phyloP scores from a whole-genome alignment of 2,888 invertebrate genomes.

The Drosophila phalerata region DNA sequence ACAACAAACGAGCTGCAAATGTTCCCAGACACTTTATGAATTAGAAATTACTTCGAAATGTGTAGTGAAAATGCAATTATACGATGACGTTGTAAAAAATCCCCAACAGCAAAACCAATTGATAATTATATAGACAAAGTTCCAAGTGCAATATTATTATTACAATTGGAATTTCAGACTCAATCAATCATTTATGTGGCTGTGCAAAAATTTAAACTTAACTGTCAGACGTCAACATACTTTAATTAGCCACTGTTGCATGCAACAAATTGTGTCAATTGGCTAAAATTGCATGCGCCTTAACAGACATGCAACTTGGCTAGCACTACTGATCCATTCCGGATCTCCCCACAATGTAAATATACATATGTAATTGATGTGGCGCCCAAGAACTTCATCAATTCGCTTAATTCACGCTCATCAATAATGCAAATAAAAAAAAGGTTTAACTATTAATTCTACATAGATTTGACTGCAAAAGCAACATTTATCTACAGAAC shows the following conservation, averaged over 20 bases:
- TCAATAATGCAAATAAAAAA: constrained; percentile 9
- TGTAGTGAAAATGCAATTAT: constrained; percentile 14
- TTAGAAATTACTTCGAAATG: constrained; percentile 44
- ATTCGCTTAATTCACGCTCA: constrained; percentile 19
- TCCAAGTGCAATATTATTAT: neutral
- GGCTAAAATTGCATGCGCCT: constrained; percentile 61
- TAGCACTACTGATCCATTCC: constrained; percentile 25
- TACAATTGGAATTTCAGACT: constrained; percentile 8
- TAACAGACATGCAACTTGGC: constrained; percentile 47
- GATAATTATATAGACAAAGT: constrained; percentile 8
- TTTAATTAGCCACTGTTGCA: constrained; percentile 42
- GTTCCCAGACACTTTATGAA: constrained; percentile 53
- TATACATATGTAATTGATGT: constrained; percentile 33
- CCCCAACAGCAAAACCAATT: neutral
- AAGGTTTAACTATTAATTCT: neutral
- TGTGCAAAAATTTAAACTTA: constrained; percentile 12
- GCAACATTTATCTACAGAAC: neutral
- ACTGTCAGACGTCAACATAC: constrained; percentile 18
- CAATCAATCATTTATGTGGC: constrained; percentile 14
- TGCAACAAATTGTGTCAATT: constrained; percentile 73
- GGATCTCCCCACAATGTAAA: constrained; percentile 14
- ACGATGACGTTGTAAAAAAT: neutral
- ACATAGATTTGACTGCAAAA: neutral
- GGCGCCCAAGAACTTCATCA: constrained; percentile 30
- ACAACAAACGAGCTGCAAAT: constrained; percentile 31